Percentiles rank a stretch among this genome's conserved stretches.
These are phyloP conservation scores for Myodes glareolus DNA, from an alignment of 2,113 vertebrate genomes.

Conservation along the genomic window DNA sequence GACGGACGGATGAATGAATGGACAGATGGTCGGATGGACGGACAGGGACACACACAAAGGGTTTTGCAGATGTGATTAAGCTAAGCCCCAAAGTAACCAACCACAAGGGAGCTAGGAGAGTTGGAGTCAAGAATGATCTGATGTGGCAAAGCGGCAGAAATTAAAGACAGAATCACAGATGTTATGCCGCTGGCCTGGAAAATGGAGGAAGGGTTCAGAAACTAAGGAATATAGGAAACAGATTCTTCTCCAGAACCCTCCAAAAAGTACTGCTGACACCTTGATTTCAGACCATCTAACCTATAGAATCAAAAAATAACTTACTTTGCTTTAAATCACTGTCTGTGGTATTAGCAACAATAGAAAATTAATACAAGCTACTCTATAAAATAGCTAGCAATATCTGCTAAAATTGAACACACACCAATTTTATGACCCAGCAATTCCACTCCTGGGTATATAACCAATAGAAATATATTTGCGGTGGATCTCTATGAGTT, in stretches of 20 bases:
- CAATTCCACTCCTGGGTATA: background rate
- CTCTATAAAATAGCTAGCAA: slow-evolving; percentile 18
- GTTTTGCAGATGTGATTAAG: background rate
- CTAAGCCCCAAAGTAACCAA: slow-evolving; percentile 11
- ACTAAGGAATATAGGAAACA: background rate
- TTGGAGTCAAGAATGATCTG: background rate
- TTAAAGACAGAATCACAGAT: background rate
- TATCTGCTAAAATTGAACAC: slow-evolving; percentile 32
- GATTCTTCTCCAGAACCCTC: background rate
- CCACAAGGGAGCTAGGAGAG: background rate
- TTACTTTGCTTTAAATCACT: slow-evolving; percentile 6
- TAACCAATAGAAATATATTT: background rate
- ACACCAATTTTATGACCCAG: slow-evolving; percentile 10
- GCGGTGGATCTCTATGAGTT: too few relatives aligned
- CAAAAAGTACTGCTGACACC: background rate
- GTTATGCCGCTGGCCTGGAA: background rate
- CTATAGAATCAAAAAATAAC: slow-evolving; percentile 34
- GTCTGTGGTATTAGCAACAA: background rate
- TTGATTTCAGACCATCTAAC: slow-evolving; percentile 28
- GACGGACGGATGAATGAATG: rapidly evolving
- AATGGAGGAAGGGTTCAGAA: background rate
- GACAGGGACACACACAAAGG: background rate
- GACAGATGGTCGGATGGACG: too few relatives aligned
- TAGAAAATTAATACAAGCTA: background rate
- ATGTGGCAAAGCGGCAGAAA: background rate